These are phyloP conservation scores for Labrus mixtus DNA, from an alignment of 2,113 vertebrate species.

Conservation along the genomic window DNA sequence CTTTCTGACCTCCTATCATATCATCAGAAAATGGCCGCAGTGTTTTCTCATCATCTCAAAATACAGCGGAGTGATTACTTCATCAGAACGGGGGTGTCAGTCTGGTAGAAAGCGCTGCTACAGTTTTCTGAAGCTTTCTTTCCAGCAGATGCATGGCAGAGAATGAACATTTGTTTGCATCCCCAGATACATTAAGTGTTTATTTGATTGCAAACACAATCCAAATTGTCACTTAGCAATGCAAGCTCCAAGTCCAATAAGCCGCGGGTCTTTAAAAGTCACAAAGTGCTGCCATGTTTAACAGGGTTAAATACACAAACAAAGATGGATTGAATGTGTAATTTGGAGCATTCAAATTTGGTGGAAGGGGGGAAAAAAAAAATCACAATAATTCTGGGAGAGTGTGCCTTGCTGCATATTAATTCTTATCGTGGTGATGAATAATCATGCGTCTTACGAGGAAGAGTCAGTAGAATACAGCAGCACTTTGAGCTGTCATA, in stretches of 20 bases:
- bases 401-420: slow-evolving; percentile 70
- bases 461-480: slow-evolving; percentile 74
- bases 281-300: slow-evolving; percentile 75
- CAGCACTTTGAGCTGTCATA: slow-evolving; percentile 77
- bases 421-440: slow-evolving; percentile 78
- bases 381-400: slow-evolving; percentile 65
- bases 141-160: slow-evolving; percentile 45
- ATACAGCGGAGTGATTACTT: background rate
- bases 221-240: slow-evolving; percentile 69
- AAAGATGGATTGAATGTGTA: slow-evolving; percentile 79
- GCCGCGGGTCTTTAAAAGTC: slow-evolving; percentile 74
- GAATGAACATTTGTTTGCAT: slow-evolving; percentile 68
- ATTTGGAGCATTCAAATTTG: slow-evolving; percentile 77
- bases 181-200: slow-evolving; percentile 72
- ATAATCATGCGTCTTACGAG: slow-evolving; percentile 74
- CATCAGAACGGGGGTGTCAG: slow-evolving; percentile 13
- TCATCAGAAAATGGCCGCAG: slow-evolving; percentile 35
- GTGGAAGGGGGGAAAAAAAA: slow-evolving; percentile 52
- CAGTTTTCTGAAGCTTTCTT: slow-evolving; percentile 37
- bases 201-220: slow-evolving; percentile 77
- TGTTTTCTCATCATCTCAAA: slow-evolving; percentile 2
- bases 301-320: slow-evolving; percentile 80
- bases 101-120: slow-evolving; percentile 7
- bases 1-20: slow-evolving; percentile 25
- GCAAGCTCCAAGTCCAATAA: slow-evolving; percentile 71